Base-by-base conservation (phyloP, 1,140 invertebrate genomes). In the Panagrolaimus sp. region DNA sequence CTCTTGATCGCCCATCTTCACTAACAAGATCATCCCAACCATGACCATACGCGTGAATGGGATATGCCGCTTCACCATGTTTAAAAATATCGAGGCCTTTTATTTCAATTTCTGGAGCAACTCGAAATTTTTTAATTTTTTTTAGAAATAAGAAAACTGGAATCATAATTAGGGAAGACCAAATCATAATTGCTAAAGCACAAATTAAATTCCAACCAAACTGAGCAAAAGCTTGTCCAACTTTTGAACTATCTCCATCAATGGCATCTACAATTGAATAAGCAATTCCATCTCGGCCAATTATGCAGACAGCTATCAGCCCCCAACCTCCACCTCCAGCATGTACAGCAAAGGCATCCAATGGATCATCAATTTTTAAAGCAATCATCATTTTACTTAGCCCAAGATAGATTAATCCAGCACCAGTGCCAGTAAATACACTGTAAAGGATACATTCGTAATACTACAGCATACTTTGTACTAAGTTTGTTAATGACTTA, bases 241-340 rank as follows among this genome's bases (percentile, higher is more conserved):
- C 16, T 25, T n/a, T 23, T 25, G 68, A 57, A 20, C 48, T 38
- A n/a, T 48, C 53, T 3, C 47, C 53, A 51, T 66, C 45, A 66
- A 57, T 51, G 46, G 53, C 31, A 68, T 68, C 61, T 27, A 69
- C 66, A 31, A 73, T 38, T 23, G 72, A 69, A n/a, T 77, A 75
- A 1, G 48, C 63, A 9, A 78, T 68, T n/a, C 84, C 84, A n/a
- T 79, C 77, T 38, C 76, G 72, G 1, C 70, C 70, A 44, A 87
- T 81, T 0, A 87, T 69, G 13, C 84, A 80, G 9, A 83, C 80
- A 16, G 83, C 81, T 8, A 88, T 78, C 5, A 88, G 76, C 4
- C 87, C 87, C 84, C 85, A 87, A 5, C 85, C 67, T 5, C 87
- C 87, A 14, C 86, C 87, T 11, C 87, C 87, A 68, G 86, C 84